A percentile compares a stretch with the other conserved stretches of the same genome.
These are phyloP conservation scores for Montipora efflorescens DNA, from an alignment of 64 coral and sea anemone species.

Conservation along the genomic window DNA sequence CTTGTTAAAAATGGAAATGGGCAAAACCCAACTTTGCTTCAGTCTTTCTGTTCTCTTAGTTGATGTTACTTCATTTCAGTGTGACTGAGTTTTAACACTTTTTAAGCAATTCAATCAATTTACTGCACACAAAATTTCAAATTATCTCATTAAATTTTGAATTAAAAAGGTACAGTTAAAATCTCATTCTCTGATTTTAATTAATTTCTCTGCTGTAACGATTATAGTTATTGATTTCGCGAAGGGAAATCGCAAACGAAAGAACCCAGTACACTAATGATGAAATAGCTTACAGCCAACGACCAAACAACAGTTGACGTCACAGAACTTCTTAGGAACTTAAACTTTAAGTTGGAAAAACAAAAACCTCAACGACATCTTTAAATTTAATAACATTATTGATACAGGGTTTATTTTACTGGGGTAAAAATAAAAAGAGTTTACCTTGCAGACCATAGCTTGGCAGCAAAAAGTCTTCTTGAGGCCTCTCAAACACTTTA, in stretches of 20 bases:
- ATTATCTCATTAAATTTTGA: not conserved
- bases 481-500: not conserved
- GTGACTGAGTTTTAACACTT: not conserved
- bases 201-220: not conserved
- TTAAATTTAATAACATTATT: not conserved
- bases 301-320: not conserved
- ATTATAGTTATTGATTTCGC: not conserved
- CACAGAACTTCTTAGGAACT: not conserved
- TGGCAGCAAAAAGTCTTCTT: not conserved
- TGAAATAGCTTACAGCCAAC: not conserved
- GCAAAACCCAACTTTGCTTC: not conserved
- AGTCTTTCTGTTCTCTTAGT: not conserved
- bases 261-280: not conserved
- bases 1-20: too few species aligned
- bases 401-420: not conserved
- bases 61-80: not conserved
- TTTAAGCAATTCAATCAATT: not conserved
- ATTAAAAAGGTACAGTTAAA: not conserved
- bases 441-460: slow-evolving; percentile 7
- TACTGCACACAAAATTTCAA: not conserved
- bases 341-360: not conserved
- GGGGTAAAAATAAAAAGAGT: not conserved
- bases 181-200: not conserved
- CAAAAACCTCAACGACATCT: not conserved
- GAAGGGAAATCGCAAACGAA: not conserved